These are phyloP conservation scores for Tursiops truncatus DNA, from an alignment of 2,113 vertebrate species.

Conservation along the genomic window DNA sequence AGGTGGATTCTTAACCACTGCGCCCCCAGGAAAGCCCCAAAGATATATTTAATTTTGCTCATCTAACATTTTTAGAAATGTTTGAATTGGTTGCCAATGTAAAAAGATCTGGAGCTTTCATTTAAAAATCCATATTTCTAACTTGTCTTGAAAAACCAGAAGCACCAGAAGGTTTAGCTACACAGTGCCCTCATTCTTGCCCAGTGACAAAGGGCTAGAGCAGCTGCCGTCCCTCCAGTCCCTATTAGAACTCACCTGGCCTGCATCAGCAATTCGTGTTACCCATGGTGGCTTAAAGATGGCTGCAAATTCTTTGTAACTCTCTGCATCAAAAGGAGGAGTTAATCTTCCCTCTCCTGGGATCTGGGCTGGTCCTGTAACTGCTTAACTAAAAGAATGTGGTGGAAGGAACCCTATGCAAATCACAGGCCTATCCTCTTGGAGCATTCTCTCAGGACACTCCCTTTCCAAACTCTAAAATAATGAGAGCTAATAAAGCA, in stretches of 20 bases:
- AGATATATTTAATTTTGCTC: conserved; percentile 58
- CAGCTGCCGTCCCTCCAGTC: not conserved
- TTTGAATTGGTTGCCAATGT: conserved; percentile 57
- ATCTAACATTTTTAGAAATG: conserved; percentile 38
- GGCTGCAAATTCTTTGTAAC: not conserved
- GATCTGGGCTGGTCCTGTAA: not conserved
- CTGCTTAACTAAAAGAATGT: not conserved
- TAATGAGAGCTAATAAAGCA: not conserved
- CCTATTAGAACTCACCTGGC: not conserved
- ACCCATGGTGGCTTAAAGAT: not conserved
- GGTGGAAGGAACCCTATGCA: not conserved
- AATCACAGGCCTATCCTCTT: not conserved
- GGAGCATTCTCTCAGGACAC: not conserved
- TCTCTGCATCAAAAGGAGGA: not conserved
- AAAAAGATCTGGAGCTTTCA: not conserved
- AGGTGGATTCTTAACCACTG: no score
- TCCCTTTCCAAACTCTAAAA: not conserved
- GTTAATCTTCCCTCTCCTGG: not conserved
- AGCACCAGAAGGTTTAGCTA: not conserved
- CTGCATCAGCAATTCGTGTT: fast-evolving
- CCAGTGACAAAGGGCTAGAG: not conserved
- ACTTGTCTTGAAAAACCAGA: not conserved
- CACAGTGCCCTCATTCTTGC: not conserved
- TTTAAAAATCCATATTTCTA: conserved; percentile 27
- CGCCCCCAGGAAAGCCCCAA: not conserved